phyloP scores from a whole-genome alignment of 2,113 vertebrate genomes.

The Psittacara wagleri region DNA sequence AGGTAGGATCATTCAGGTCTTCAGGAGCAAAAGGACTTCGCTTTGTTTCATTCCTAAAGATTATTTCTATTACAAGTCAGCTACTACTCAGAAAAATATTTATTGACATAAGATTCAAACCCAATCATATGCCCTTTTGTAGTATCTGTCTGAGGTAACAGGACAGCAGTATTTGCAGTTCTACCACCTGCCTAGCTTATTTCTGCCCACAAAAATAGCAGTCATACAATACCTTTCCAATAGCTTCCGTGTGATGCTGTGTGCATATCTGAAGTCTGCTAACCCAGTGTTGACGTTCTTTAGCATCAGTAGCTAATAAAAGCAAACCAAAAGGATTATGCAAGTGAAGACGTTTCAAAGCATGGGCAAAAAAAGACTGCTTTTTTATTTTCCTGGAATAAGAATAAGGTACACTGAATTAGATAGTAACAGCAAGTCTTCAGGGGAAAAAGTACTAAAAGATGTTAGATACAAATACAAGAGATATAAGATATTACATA shows the following conservation, averaged over 20 bases:
- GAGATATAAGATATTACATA: neutral
- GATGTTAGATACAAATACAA: neutral
- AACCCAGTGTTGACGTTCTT: constrained; percentile 98
- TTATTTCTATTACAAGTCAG: neutral
- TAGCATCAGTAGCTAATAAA: constrained; percentile 88
- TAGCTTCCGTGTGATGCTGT: constrained; percentile 97
- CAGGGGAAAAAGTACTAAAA: neutral
- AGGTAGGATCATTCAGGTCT: neutral
- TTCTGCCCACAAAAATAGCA: neutral
- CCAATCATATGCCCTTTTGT: neutral
- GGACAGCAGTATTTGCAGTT: neutral
- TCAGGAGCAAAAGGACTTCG: neutral
- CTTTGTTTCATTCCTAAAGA: neutral
- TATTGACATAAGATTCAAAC: neutral
- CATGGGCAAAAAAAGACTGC: neutral
- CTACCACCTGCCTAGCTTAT: neutral
- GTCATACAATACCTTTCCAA: constrained; percentile 87
- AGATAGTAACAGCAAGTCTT: neutral
- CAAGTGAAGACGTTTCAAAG: neutral
- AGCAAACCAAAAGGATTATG: neutral
- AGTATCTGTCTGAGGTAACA: neutral
- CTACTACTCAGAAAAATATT: neutral
- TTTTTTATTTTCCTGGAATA: neutral
- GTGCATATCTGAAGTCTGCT: constrained; percentile 97
- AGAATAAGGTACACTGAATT: neutral